A percentile compares a stretch with the other conserved stretches of the same genome.
These are phyloP conservation scores for Cololabis saira DNA, from an alignment of 2,113 vertebrate species.

Conservation along the genomic window DNA sequence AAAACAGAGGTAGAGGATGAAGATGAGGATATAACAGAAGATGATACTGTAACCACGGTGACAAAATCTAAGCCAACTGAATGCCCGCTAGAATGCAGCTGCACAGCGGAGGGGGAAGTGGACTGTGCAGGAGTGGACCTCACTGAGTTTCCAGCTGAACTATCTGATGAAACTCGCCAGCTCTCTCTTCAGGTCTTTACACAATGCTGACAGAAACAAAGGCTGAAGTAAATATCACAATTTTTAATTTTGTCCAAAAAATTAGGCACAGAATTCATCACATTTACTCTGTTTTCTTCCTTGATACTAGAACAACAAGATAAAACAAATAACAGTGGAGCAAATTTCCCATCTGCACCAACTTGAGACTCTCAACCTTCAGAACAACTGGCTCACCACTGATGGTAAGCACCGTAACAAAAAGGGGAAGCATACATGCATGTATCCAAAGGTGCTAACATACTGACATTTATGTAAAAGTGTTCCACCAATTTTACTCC, in stretches of 20 bases:
- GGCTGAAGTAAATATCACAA: background rate
- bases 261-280: background rate
- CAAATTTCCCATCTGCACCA: constrained; percentile 89
- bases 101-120: constrained; percentile 87
- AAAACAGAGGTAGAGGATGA: constrained; percentile 59
- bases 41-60: background rate
- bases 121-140: constrained; percentile 94
- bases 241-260: background rate
- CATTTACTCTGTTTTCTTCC: constrained; percentile 39
- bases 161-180: constrained; percentile 87
- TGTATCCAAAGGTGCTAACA: too few species aligned
- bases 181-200: constrained; percentile 90
- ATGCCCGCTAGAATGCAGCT: constrained; percentile 90
- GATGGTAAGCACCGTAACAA: constrained; percentile 87
- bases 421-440: too few species aligned
- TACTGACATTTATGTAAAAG: too few species aligned
- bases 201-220: background rate
- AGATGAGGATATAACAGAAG: constrained; percentile 49
- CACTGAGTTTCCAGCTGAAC: constrained; percentile 85
- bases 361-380: constrained; percentile 95
- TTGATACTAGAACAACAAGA: constrained; percentile 91
- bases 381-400: constrained; percentile 95
- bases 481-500: too few species aligned
- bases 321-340: constrained; percentile 89
- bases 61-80: constrained; percentile 2